Evolutionary conservation across 2,888 invertebrate species (phyloP).

Genomic region (Melanargia galathea): DNA sequence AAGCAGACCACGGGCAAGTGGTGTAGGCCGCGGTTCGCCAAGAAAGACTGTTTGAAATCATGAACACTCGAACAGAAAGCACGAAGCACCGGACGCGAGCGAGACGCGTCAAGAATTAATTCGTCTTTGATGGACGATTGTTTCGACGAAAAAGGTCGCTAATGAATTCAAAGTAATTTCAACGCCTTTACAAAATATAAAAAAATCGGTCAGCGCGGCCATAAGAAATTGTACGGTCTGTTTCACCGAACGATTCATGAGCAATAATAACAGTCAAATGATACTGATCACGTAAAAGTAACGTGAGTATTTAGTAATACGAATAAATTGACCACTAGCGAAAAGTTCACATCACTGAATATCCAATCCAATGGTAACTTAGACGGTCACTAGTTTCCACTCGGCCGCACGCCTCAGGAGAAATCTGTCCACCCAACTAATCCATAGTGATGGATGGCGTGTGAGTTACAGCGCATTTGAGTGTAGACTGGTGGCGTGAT

Average conservation of each 20-base stretch:
- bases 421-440: constrained; percentile 75
- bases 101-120: constrained; percentile 78
- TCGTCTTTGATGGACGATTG: constrained; percentile 73
- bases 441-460: constrained; percentile 80
- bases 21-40: constrained; percentile 70
- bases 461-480: constrained; percentile 80
- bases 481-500: constrained; percentile 79
- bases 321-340: constrained; percentile 39
- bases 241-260: constrained; percentile 23
- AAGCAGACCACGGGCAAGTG: constrained; percentile 64
- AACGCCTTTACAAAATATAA: constrained; percentile 45
- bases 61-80: constrained; percentile 69
- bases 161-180: constrained; percentile 56
- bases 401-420: constrained; percentile 66
- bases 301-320: constrained; percentile 23
- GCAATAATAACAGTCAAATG: constrained; percentile 23
- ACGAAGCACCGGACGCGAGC: constrained; percentile 75
- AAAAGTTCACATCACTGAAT: constrained; percentile 76
- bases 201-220: constrained; percentile 23
- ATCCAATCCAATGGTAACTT: constrained; percentile 73
- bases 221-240: constrained; percentile 25
- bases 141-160: constrained; percentile 66
- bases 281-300: constrained; percentile 25
- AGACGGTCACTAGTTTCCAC: constrained; percentile 60
- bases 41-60: constrained; percentile 73